phyloP scores from a whole-genome alignment of 2,113 vertebrate species.

The Perccottus glenii region DNA sequence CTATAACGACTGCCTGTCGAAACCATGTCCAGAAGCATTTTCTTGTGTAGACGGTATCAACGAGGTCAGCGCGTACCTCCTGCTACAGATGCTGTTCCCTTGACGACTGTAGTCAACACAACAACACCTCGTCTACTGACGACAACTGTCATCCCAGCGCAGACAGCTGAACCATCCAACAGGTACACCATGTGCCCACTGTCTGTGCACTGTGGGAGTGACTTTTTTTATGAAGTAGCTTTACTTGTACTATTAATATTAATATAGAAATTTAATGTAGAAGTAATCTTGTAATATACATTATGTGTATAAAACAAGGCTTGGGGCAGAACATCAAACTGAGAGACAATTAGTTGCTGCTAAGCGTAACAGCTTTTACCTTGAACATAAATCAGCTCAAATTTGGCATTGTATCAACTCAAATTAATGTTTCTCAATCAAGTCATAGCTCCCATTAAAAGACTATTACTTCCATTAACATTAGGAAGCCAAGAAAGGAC shows the following conservation, averaged over 20 bases:
- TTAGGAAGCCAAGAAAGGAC: slow-evolving; percentile 32
- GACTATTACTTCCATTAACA: slow-evolving; percentile 37
- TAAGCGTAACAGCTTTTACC: slow-evolving; percentile 10
- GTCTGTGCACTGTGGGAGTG: background rate
- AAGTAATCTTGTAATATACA: background rate
- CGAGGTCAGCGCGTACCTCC: slow-evolving; percentile 79
- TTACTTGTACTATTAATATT: background rate
- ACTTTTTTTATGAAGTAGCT: background rate
- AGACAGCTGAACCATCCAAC: slow-evolving; percentile 41
- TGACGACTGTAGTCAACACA: slow-evolving; percentile 52
- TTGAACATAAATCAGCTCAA: slow-evolving; percentile 13
- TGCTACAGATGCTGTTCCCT: slow-evolving; percentile 55
- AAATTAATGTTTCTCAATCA: slow-evolving; percentile 39
- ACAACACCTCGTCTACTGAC: slow-evolving; percentile 41
- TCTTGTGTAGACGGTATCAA: slow-evolving; percentile 84
- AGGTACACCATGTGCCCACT: slow-evolving; percentile 62
- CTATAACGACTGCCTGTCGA: slow-evolving; percentile 84
- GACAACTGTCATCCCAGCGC: slow-evolving; percentile 26
- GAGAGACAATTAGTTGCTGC: slow-evolving; percentile 6
- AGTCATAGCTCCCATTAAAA: slow-evolving; percentile 20
- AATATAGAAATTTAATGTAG: background rate
- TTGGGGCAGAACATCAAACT: background rate
- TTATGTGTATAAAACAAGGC: slow-evolving; percentile 10
- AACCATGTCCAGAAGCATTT: slow-evolving; percentile 80
- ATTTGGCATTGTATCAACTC: slow-evolving; percentile 26